phyloP scores from a whole-genome alignment of 2,797 vertebrate species.

The Benthosema pterotum region DNA sequence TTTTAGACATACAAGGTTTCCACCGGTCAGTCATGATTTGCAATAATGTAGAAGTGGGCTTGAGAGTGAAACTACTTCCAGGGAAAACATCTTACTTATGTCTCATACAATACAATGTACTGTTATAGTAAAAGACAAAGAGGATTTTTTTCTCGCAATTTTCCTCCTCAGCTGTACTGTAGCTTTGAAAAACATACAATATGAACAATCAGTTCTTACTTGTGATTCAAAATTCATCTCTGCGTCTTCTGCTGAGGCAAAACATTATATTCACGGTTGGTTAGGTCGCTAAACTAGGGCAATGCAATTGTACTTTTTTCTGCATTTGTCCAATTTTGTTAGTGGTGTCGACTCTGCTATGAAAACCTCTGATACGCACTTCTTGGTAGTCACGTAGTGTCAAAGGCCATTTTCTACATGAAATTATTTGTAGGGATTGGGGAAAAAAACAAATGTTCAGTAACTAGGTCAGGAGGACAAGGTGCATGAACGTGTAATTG shows the following conservation, averaged over 20 bases:
- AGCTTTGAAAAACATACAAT: not conserved
- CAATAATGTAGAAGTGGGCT: not conserved
- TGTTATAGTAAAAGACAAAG: too few species aligned
- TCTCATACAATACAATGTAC: too few species aligned
- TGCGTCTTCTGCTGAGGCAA: not conserved
- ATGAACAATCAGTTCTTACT: not conserved
- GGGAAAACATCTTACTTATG: too few species aligned
- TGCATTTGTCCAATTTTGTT: not conserved
- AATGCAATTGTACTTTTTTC: not conserved
- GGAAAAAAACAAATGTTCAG: too few species aligned
- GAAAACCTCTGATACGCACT: not conserved
- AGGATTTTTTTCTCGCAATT: too few species aligned
- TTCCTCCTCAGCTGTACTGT: too few species aligned
- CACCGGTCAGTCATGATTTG: constrained; percentile 13
- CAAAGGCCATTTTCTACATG: too few species aligned
- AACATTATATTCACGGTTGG: not conserved
- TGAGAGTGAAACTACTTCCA: not conserved
- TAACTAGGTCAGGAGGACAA: too few species aligned
- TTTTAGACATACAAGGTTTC: too few species aligned
- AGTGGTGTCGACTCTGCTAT: not conserved
- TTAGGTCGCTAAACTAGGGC: not conserved
- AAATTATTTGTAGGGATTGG: too few species aligned
- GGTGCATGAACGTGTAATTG: too few species aligned
- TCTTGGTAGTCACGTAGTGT: too few species aligned
- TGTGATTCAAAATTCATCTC: not conserved